phyloP scores from a whole-genome alignment of 2,888 invertebrate species.

The Meiosimyza decipiens region DNA sequence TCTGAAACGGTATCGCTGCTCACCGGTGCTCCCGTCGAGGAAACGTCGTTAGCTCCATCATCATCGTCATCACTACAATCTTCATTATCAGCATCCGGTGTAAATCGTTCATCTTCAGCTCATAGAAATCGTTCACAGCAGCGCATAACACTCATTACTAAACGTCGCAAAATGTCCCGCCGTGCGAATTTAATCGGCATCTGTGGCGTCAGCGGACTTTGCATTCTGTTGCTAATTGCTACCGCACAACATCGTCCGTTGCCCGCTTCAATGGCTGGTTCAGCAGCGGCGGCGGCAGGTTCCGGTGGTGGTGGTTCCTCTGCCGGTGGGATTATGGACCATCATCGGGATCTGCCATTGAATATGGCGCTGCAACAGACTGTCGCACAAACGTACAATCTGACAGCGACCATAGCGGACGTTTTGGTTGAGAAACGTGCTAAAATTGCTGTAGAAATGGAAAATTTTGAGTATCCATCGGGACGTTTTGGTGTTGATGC shows the following conservation, averaged over 20 bases:
- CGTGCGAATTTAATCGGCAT: constrained; percentile 66
- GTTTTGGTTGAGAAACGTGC: constrained; percentile 71
- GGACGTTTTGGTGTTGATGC: constrained; percentile 69
- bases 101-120: constrained; percentile 19
- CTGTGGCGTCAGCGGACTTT: constrained; percentile 65
- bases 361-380: constrained; percentile 32
- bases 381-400: constrained; percentile 55
- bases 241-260: constrained; percentile 65
- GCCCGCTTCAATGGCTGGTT: constrained; percentile 54
- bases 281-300: constrained; percentile 42
- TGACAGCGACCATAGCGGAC: constrained; percentile 69
- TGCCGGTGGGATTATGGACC: background rate
- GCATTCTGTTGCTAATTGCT: constrained; percentile 66
- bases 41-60: constrained; percentile 11
- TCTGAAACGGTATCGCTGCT: constrained; percentile 56
- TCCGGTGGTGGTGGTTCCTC: constrained; percentile 39
- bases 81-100: background rate
- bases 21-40: constrained; percentile 47
- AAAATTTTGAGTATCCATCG: constrained; percentile 72
- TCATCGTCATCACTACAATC: constrained; percentile 15
- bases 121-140: constrained; percentile 56
- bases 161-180: constrained; percentile 64
- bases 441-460: constrained; percentile 71
- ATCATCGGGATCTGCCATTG: constrained; percentile 13
- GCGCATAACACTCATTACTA: constrained; percentile 55